Conservation (phyloP, 2,888 invertebrate genomes). For the Calliphora vomitoria region DNA sequence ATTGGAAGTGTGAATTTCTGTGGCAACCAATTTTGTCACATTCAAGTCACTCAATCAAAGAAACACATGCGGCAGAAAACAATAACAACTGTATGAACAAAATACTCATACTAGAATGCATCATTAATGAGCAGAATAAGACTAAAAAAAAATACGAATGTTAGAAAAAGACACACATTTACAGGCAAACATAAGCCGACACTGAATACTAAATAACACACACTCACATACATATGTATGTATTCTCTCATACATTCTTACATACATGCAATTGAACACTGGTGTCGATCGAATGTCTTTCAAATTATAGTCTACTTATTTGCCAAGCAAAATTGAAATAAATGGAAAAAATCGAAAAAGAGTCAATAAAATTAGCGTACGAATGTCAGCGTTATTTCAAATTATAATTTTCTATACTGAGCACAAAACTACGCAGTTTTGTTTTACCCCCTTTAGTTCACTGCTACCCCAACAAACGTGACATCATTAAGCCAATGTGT, state of each 20-base stretch:
- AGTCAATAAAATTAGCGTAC: conserved; percentile 58
- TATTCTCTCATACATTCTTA: background rate
- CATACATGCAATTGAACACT: conserved; percentile 24
- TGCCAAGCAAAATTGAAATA: conserved; percentile 5
- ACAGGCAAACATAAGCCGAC: background rate
- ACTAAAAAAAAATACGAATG: conserved; percentile 30
- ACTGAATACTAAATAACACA: background rate
- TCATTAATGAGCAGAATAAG: conserved; percentile 11
- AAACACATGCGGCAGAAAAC: conserved; percentile 1
- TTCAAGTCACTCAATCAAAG: conserved; percentile 55
- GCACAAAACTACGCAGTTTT: background rate
- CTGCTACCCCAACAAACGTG: background rate
- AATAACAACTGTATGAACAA: background rate
- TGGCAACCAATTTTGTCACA: conserved; percentile 58
- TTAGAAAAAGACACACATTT: background rate
- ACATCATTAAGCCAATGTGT: conserved; percentile 39
- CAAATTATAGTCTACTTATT: background rate
- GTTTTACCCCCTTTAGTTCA: background rate
- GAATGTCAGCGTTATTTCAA: conserved; percentile 42
- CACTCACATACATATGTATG: too few species aligned
- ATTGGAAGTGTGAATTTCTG: conserved; percentile 21
- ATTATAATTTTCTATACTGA: conserved; percentile 31
- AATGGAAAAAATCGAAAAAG: conserved; percentile 15
- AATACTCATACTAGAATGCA: conserved; percentile 10
- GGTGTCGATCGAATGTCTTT: conserved; percentile 17